phyloP scores from a whole-genome alignment of 2,888 invertebrate species.

The Ligdia adustata region DNA sequence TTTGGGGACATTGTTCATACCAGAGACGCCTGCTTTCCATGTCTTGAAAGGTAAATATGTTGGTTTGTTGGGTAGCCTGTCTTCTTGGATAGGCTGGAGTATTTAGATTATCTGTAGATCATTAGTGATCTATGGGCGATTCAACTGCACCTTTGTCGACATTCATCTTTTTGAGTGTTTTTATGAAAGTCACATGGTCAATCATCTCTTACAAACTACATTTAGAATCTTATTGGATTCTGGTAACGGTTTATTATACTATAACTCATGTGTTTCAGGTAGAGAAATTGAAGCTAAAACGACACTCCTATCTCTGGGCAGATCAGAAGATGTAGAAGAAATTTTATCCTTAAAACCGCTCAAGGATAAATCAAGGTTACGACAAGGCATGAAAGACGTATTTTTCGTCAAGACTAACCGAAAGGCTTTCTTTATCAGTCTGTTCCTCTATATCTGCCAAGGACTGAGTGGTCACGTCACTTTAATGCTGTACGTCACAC shows the following conservation, averaged over 20 bases:
- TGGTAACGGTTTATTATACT: too few species aligned
- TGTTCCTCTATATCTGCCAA: conserved; percentile 42
- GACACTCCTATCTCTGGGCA: conserved; percentile 13
- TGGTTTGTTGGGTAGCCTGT: too few species aligned
- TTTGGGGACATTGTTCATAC: conserved; percentile 13
- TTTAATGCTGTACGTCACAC: conserved; percentile 43
- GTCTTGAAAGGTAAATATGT: conserved; percentile 24
- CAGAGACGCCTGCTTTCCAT: conserved; percentile 16
- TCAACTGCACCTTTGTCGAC: too few species aligned
- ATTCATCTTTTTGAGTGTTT: too few species aligned
- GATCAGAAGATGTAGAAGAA: conserved; percentile 18
- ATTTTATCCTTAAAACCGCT: conserved; percentile 6
- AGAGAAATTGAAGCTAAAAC: conserved; percentile 32
- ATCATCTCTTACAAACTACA: too few species aligned
- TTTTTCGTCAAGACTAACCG: conserved; percentile 45
- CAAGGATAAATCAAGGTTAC: conserved; percentile 4
- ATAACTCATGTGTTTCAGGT: conserved; percentile 36
- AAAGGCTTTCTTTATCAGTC: conserved; percentile 46
- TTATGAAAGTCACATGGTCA: too few species aligned
- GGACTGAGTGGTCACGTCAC: conserved; percentile 46
- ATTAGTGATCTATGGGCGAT: too few species aligned
- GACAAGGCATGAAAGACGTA: conserved; percentile 44
- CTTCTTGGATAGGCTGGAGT: too few species aligned
- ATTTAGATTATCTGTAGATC: too few species aligned
- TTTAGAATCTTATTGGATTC: too few species aligned